Evolutionary conservation across 2,888 invertebrate species (phyloP).

Genomic region (Augiades crinisus): DNA sequence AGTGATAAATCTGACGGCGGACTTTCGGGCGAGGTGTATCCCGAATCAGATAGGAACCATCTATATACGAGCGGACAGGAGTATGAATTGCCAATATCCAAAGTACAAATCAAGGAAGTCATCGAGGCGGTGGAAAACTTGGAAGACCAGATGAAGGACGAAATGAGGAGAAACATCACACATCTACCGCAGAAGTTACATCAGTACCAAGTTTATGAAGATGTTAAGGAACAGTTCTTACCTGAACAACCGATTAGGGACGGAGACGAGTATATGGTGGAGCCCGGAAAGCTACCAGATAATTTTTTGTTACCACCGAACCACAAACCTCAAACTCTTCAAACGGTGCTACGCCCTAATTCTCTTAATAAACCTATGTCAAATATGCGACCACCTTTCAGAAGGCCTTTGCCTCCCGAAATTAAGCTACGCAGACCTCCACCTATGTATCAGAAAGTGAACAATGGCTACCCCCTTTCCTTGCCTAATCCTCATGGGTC

Average conservation of each 20-base stretch:
- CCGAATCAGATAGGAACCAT: slow-evolving; percentile 43
- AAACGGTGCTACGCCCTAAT: slow-evolving; percentile 66
- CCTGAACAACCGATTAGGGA: slow-evolving; percentile 62
- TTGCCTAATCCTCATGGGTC: slow-evolving; percentile 56
- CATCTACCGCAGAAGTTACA: slow-evolving; percentile 34
- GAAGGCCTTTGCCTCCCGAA: slow-evolving; percentile 70
- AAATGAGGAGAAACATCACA: slow-evolving; percentile 47
- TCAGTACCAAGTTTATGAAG: slow-evolving; percentile 66
- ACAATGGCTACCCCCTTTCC: slow-evolving; percentile 55
- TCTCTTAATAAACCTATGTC: slow-evolving; percentile 47
- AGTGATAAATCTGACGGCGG: slow-evolving; percentile 52
- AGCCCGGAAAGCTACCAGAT: slow-evolving; percentile 52
- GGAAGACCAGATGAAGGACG: slow-evolving; percentile 60
- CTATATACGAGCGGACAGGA: slow-evolving; percentile 51
- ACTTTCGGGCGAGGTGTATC: slow-evolving; percentile 55
- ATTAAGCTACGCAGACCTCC: slow-evolving; percentile 67
- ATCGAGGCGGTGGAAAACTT: slow-evolving; percentile 68
- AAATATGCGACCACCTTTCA: slow-evolving; percentile 59
- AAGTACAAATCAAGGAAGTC: slow-evolving; percentile 67
- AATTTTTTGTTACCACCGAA: slow-evolving; percentile 59
- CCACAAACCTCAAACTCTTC: slow-evolving; percentile 69
- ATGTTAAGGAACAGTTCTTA: slow-evolving; percentile 52
- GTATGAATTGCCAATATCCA: slow-evolving; percentile 70
- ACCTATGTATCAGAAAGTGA: slow-evolving; percentile 50
- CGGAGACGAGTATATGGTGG: slow-evolving; percentile 63